phyloP scores from a whole-genome alignment of 1,140 invertebrate genomes.

The Papilio machaon region DNA sequence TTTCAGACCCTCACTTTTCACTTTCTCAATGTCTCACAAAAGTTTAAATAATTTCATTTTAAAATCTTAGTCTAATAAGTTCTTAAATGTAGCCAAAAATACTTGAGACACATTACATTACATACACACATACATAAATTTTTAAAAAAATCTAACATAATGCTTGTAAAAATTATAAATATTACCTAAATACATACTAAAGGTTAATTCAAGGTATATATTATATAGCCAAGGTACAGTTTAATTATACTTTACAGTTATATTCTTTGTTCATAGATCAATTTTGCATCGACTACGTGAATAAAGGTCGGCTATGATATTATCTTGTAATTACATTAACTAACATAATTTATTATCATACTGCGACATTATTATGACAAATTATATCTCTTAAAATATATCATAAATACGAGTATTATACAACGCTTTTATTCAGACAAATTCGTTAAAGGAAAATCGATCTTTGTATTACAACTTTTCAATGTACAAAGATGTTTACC shows the following conservation, averaged over 20 bases:
- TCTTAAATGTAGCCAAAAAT: too few species aligned
- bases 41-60: too few species aligned
- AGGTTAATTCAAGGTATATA: background rate
- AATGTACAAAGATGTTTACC: too few species aligned
- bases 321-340: conserved; percentile 17
- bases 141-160: background rate
- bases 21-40: too few species aligned
- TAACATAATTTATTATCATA: background rate
- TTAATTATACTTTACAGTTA: background rate
- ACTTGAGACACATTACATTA: too few species aligned
- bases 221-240: background rate
- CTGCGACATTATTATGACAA: background rate
- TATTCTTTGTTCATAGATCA: background rate
- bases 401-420: too few species aligned
- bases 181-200: background rate
- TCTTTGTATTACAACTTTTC: too few species aligned
- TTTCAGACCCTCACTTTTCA: too few species aligned
- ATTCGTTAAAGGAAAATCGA: too few species aligned
- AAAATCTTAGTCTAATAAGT: too few species aligned
- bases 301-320: background rate
- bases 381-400: background rate
- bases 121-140: too few species aligned
- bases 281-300: background rate
- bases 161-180: background rate
- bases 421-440: too few species aligned